Percentiles rank a stretch among this genome's conserved stretches.
Conservation (phyloP, 2,797 vertebrate genomes). For the Tokudaia tokunoshimensis region DNA sequence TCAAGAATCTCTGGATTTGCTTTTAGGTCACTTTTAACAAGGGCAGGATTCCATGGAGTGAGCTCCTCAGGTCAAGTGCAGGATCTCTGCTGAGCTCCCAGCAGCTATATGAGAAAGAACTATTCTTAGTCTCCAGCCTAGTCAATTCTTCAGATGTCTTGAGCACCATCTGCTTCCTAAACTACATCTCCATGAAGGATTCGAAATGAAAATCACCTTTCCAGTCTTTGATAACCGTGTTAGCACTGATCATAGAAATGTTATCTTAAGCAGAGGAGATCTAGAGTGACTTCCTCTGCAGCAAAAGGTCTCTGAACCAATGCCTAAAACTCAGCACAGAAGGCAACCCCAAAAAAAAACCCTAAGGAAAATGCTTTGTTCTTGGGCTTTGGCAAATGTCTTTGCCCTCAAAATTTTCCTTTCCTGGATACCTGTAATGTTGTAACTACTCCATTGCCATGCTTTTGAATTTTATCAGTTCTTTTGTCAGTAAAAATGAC, state of each 20-base stretch:
- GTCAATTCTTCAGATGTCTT: background rate
- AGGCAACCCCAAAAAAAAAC: background rate
- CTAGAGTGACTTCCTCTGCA: background rate
- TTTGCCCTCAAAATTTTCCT: background rate
- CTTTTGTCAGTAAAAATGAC: background rate
- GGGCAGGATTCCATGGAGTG: background rate
- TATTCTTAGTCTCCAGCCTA: background rate
- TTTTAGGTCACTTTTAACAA: background rate
- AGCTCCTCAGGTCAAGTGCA: background rate
- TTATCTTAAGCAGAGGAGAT: background rate
- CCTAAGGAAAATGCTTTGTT: background rate
- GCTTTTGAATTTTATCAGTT: background rate
- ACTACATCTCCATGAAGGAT: background rate
- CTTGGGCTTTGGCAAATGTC: background rate
- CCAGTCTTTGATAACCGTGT: background rate
- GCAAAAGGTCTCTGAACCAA: background rate
- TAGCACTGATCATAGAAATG: constrained; percentile 7
- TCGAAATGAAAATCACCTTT: background rate
- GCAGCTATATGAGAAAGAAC: background rate
- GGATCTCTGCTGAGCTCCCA: background rate
- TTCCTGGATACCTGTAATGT: background rate
- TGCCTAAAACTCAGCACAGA: background rate
- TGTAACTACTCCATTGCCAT: background rate
- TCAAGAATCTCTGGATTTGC: background rate
- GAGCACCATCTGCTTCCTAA: background rate